Base-by-base conservation (phyloP, 2,797 vertebrate species). In the Megaceryle alcyon region DNA sequence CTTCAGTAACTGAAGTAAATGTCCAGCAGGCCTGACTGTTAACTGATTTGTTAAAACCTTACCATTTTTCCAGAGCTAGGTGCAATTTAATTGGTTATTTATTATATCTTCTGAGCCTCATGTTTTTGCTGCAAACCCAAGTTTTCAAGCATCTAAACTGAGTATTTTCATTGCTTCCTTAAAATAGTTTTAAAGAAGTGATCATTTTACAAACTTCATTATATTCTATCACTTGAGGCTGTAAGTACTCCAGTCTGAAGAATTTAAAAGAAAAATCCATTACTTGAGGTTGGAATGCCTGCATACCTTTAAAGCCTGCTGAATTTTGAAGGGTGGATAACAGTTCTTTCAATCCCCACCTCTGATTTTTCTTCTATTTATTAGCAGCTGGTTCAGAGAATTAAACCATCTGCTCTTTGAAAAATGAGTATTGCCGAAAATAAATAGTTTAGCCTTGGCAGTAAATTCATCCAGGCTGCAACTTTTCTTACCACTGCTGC, bases 331-430 rank as follows among this genome's bases (percentile, higher is more conserved):
- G 63, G 31, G 25, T 81, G 15, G 28, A 43, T 73, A 91, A 71
- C 65, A 85, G 48, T 56, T 88, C 89, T 31, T 90, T 92, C 75
- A 82, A 54, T 83, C 68, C 77, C 56, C 54, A 44, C 33, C 77
- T 90, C 71, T 84, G 88, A 63, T 86, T 79, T 71, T 94, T 84
- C 70, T 91, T 92, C 81, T 37, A 90, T 96, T 96, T 92, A 92
- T 93, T 79, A 95, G 85, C 82, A 97, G 79, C 77, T 96, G 75
- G 49, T 80, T 94, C 69, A 82, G 66, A 82, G 78, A 96, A 97
- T 92, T 92, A 95, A 97, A 90, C 90, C 93, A 97, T 96, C 96
- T 97, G 94, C 65, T 96, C 46, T 91, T 90, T 82, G 88, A 64
- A 87, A 94, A 94, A 86, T 60, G 26, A 88, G 44, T 87, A 95